Percentiles rank a stretch among this genome's conserved stretches.
Evolutionary conservation across 2,113 vertebrate species (phyloP).

Genomic region (Argyrosomus japonicus): DNA sequence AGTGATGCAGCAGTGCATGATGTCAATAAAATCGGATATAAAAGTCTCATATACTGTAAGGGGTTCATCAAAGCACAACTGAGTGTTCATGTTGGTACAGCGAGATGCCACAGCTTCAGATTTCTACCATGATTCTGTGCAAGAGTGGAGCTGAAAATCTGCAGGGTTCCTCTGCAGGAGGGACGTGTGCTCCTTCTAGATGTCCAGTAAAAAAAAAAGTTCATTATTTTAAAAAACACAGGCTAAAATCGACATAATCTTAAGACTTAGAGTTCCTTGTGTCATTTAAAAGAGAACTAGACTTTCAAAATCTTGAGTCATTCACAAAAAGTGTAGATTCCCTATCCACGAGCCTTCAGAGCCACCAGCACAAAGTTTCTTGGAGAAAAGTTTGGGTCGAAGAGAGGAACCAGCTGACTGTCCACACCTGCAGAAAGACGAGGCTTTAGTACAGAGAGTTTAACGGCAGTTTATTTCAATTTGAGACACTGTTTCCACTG

Average conservation of each 20-base stretch:
- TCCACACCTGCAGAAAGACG: slow-evolving; percentile 83
- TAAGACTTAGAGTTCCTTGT: background rate
- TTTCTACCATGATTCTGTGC: background rate
- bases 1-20: background rate
- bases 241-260: background rate
- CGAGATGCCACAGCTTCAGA: background rate
- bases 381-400: slow-evolving; percentile 89
- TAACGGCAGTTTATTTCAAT: background rate
- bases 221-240: slow-evolving; percentile 18
- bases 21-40: background rate
- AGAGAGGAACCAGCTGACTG: slow-evolving; percentile 90
- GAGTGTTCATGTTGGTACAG: background rate
- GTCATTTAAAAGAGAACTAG: background rate
- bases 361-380: slow-evolving; percentile 94
- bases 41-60: no score
- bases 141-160: no score
- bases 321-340: background rate
- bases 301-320: no score
- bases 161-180: background rate
- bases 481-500: background rate
- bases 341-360: slow-evolving; percentile 49
- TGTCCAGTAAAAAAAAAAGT: background rate
- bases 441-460: background rate
- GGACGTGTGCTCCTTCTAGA: background rate
- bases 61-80: background rate